Evolutionary conservation across 1,140 invertebrate genomes (phyloP).

Genomic region (Thaumatotibia leucotreta): DNA sequence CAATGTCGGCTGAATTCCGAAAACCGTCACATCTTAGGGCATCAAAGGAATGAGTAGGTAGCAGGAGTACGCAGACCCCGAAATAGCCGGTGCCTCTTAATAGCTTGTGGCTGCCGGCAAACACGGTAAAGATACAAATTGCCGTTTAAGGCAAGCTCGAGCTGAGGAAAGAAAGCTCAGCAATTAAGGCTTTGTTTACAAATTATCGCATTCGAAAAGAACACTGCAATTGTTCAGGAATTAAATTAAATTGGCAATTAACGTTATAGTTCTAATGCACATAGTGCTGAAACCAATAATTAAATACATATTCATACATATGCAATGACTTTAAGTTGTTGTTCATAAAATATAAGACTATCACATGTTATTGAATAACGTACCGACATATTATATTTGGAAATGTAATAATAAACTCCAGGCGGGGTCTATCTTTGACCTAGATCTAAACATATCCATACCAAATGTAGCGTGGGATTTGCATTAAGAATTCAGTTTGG

Average conservation of each 20-base stretch:
- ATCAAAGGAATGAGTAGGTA: constrained; percentile 1
- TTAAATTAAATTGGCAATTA: neutral
- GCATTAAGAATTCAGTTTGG: neutral
- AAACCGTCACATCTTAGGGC: constrained; percentile 7
- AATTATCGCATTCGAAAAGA: neutral
- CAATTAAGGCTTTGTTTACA: neutral
- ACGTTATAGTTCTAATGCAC: neutral
- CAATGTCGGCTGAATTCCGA: neutral
- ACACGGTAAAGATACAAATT: constrained; percentile 12
- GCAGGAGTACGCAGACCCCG: neutral
- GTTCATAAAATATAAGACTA: too few species aligned
- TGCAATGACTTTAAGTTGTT: too few species aligned
- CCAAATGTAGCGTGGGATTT: neutral
- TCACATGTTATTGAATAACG: too few species aligned
- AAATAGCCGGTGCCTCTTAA: constrained; percentile 9
- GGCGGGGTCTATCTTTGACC: neutral
- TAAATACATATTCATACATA: too few species aligned
- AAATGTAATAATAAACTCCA: neutral
- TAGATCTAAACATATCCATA: neutral
- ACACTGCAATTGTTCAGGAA: neutral
- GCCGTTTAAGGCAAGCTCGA: constrained; percentile 2
- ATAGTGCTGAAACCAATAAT: too few species aligned
- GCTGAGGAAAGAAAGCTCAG: neutral
- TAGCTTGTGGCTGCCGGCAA: constrained; percentile 2
- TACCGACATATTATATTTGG: too few species aligned